phyloP scores from a whole-genome alignment of 1,140 invertebrate genomes.

The Trichonephila clavata region DNA sequence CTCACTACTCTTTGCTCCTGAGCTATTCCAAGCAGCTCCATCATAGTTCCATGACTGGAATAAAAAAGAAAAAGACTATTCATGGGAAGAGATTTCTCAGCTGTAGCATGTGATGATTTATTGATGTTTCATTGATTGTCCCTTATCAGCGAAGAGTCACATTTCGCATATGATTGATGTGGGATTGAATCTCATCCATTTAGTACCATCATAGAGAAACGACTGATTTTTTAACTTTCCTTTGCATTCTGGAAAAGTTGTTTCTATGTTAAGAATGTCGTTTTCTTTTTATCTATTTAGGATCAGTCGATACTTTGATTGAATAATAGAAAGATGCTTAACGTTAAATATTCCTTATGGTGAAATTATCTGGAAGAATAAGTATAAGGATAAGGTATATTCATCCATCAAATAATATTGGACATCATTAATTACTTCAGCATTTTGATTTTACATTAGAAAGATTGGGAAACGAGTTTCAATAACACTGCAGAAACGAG shows the following conservation, averaged over 20 bases:
- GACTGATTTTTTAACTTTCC: background rate
- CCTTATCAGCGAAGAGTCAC: conserved; percentile 57
- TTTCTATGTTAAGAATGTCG: background rate
- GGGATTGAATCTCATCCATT: conserved; percentile 36
- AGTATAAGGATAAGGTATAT: background rate
- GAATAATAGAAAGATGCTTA: background rate
- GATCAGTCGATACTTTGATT: conserved; percentile 4
- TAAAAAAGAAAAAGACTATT: background rate
- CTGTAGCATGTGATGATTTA: conserved; percentile 48
- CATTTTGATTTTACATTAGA: too few relatives aligned
- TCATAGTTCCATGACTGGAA: background rate
- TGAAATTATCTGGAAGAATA: background rate
- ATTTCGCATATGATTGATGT: conserved; percentile 71
- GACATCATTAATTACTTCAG: too few relatives aligned
- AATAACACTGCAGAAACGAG: too few relatives aligned
- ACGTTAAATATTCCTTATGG: background rate
- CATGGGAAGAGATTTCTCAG: background rate
- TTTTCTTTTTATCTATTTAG: background rate
- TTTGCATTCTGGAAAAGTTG: background rate
- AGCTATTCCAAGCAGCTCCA: conserved; percentile 30
- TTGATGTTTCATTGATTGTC: conserved; percentile 70
- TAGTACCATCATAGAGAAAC: conserved; percentile 7
- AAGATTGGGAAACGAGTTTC: too few relatives aligned
- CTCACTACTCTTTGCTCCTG: background rate
- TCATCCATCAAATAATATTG: background rate